phyloP scores from a whole-genome alignment of 23 tunicate species.

The Styela clava region DNA sequence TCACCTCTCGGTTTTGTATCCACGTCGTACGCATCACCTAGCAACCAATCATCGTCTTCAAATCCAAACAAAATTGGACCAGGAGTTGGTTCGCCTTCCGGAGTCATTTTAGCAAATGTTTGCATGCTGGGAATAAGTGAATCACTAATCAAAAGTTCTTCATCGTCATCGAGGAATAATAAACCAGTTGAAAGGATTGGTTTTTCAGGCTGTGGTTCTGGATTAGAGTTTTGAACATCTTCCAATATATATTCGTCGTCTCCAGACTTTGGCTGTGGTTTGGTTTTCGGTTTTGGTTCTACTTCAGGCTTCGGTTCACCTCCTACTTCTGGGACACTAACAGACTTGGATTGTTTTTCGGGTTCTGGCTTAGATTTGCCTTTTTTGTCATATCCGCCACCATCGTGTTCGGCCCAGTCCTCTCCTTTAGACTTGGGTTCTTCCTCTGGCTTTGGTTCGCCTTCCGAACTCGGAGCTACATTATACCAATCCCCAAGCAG shows the following conservation, averaged over 20 bases:
- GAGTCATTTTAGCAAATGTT: neutral
- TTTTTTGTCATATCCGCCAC: neutral
- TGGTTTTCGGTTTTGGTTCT: neutral
- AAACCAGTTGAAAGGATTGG: neutral
- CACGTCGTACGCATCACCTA: neutral
- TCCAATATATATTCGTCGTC: neutral
- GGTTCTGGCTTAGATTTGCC: neutral
- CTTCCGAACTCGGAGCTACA: neutral
- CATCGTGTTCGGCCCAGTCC: neutral
- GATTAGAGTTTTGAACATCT: neutral
- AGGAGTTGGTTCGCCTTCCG: neutral
- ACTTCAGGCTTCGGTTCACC: neutral
- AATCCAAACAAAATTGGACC: neutral
- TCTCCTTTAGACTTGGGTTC: neutral
- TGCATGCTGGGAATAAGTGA: neutral
- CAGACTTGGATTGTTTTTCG: neutral
- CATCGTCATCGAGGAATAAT: neutral
- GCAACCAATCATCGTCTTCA: neutral
- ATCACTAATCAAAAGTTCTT: neutral
- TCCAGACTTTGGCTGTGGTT: neutral
- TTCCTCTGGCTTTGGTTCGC: neutral
- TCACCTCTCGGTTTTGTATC: neutral
- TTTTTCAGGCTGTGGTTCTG: slow-evolving; percentile 2
- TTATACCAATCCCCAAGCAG: neutral
- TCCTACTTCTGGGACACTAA: neutral